A percentile compares a stretch with the other conserved stretches of the same genome.
Evolutionary conservation across 2,888 invertebrate species (phyloP).

Genomic region (Drosophila kuntzei): DNA sequence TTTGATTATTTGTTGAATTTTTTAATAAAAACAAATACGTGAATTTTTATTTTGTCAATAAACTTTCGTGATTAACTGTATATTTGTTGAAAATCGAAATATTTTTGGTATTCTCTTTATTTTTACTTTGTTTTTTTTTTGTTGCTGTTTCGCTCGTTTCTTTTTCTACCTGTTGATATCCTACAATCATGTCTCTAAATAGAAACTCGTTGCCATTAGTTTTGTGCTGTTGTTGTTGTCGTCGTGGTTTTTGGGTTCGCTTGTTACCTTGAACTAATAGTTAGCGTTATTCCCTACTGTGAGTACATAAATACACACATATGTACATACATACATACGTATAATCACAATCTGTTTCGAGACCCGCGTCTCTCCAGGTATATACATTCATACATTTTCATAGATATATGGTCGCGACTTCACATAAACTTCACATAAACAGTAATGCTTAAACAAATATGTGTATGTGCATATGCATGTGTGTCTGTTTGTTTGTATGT

Average conservation of each 20-base stretch:
- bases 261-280: conserved; percentile 78
- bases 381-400: conserved; percentile 5
- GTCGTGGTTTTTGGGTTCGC: conserved; percentile 53
- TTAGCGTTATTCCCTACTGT: conserved; percentile 67
- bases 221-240: conserved; percentile 38
- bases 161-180: conserved; percentile 76
- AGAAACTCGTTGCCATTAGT: conserved; percentile 79
- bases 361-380: conserved; percentile 34
- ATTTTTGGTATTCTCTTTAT: conserved; percentile 56
- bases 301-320: conserved; percentile 29
- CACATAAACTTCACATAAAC: conserved; percentile 4
- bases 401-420: conserved; percentile 12
- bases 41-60: too few species aligned
- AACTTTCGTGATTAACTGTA: not conserved
- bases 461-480: not conserved
- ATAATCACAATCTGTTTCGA: conserved; percentile 35
- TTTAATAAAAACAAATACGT: too few species aligned
- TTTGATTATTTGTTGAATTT: too few species aligned
- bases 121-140: conserved; percentile 37
- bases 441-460: conserved; percentile 9
- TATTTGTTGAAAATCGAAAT: conserved; percentile 49
- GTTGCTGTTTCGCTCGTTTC: conserved; percentile 42
- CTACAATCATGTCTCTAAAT: conserved; percentile 75
- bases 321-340: conserved; percentile 19
- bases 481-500: conserved; percentile 2